Conservation (phyloP, 2,113 vertebrate genomes). For the Nymphicus hollandicus region DNA sequence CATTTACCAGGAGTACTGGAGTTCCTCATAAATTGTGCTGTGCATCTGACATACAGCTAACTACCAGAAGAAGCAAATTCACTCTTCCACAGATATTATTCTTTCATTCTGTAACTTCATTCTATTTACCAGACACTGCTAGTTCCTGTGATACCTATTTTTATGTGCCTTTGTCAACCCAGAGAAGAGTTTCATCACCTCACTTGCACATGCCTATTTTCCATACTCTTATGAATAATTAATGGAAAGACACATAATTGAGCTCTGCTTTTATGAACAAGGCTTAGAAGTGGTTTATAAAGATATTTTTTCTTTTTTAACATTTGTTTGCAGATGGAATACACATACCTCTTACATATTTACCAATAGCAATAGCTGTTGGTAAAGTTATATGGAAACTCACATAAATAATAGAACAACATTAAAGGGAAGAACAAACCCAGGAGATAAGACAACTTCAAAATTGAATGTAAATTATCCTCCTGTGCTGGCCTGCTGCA, state of each 20-base stretch:
- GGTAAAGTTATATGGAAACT: neutral
- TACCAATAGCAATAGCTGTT: neutral
- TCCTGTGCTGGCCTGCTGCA: neutral
- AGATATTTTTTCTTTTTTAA: neutral
- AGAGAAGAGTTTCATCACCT: neutral
- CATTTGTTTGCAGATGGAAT: neutral
- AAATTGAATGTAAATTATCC: neutral
- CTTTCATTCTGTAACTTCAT: neutral
- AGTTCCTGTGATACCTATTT: neutral
- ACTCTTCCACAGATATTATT: neutral
- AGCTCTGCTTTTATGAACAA: neutral
- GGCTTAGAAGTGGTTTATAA: neutral
- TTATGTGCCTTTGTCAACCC: neutral
- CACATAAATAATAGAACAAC: neutral
- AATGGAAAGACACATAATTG: neutral
- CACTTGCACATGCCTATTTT: neutral
- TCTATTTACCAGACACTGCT: neutral
- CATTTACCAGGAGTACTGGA: neutral
- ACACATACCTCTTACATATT: neutral
- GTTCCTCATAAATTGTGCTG: slow-evolving; percentile 4
- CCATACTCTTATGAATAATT: neutral
- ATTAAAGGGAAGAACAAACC: neutral
- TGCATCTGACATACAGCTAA: neutral
- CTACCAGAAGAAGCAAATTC: neutral
- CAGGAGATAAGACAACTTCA: neutral